Percentiles rank a stretch among this genome's conserved stretches.
Evolutionary conservation across 2,113 vertebrate species (phyloP).

Genomic region (Coptodon rendalli): DNA sequence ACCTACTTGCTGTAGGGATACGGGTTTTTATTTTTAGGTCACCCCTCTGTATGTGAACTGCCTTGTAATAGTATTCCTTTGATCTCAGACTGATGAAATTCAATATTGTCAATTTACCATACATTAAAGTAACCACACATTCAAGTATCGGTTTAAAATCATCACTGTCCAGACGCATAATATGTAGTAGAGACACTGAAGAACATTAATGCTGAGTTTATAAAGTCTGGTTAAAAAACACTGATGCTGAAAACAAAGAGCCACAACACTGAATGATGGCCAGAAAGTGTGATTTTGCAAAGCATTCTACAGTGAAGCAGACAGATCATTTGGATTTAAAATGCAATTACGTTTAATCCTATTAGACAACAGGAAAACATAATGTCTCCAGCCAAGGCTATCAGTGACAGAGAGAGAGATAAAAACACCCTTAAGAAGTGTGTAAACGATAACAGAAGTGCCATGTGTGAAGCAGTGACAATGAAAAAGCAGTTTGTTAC

Average conservation of each 20-base stretch:
- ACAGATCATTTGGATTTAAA: background rate
- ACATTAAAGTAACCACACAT: background rate
- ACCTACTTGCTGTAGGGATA: background rate
- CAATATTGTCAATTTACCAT: background rate
- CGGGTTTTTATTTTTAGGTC: background rate
- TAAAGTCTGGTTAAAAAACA: background rate
- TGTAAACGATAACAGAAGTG: background rate
- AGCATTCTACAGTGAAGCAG: background rate
- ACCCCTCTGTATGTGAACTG: background rate
- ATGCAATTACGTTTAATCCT: background rate
- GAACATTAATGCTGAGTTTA: background rate
- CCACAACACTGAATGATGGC: background rate
- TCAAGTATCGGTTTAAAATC: background rate
- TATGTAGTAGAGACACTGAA: background rate
- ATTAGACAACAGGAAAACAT: background rate
- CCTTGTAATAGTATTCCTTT: background rate
- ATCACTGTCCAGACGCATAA: background rate
- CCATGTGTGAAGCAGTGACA: background rate
- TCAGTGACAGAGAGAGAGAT: background rate
- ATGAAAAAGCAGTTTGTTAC: constrained; percentile 63
- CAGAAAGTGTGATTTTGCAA: background rate
- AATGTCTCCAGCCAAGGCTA: background rate
- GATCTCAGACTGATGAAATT: background rate
- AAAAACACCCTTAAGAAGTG: background rate
- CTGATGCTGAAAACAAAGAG: background rate